Base-by-base conservation (phyloP, 2,113 vertebrate species). In the Hucho hucho region DNA sequence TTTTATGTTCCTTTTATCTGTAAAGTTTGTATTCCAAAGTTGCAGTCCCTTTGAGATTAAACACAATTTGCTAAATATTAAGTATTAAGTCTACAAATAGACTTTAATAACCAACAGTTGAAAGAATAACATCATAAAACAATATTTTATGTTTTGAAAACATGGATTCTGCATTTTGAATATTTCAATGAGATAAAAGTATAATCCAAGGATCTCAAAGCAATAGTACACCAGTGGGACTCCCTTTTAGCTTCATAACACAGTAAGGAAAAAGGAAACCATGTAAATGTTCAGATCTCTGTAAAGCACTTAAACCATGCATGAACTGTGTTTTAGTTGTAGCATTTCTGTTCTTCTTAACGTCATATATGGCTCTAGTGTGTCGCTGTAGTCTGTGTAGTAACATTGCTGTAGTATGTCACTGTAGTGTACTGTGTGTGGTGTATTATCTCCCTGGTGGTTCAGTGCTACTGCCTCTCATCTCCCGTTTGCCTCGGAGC, bases 401-500 rank as follows among this genome's bases (percentile, higher is more conserved):
- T 4, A 32, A 76, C 78, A 58, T 87, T 90, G 85, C 88, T 91
- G 86, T 84, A 76, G 89, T 85, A 81, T 87, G 78, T 81, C 84
- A 87, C 83, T 79, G 86, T 87, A 11, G 75, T 88, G 84, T 24
- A 56, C 74, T 24, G 81, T 83, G 80, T 86, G 59, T 64, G 25
- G 43, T 70, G 43, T 70, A 47, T 70, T 77, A 83, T 84, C 86
- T 82, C 83, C 81, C 79, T 14, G 70, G 81, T 85, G 87, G 75
- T 86, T 86, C 83, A 74, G 81, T 71, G 70, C 79, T 83, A 81
- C 82, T 79, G 81, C 77, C 80, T 90, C 85, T 89, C 87, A 90
- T 90, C 89, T 89, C 53, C 65, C 66, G 79, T 85, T 87, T 88
- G 87, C 88, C 88, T 91, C 67, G 53, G 80, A 87, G 88, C 87